Base-by-base conservation (phyloP, 1,140 invertebrate genomes). In the Bombus haemorrhoidalis region DNA sequence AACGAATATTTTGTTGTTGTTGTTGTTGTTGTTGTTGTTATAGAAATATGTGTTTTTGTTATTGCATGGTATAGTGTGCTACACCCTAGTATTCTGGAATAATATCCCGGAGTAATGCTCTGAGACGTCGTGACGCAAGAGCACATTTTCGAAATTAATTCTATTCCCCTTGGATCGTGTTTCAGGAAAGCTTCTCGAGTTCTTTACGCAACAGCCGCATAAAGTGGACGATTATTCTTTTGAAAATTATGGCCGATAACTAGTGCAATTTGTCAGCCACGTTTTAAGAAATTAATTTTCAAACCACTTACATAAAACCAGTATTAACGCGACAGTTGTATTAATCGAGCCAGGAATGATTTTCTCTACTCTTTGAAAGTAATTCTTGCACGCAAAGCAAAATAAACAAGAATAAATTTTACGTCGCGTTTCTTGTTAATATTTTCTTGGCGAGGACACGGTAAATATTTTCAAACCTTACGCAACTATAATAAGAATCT, bases 71-170 rank as follows among this genome's bases (percentile, higher is more conserved):
- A 41, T 43, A 64, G 5, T 28, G 28, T 15, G 13, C 15, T 22
- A 73, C 41, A 22, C 9, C 28, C 15, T 53, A 22, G 68, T 39
- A 69, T 39, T 69, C 22, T 13, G 22, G 15, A 28, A 73, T 47
- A 73, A 47, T 73, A 43, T 73, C n/a, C n/a, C 22, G n/a, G 8
- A 8, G 41, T 73, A 43, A 73, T 47, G 25, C 34, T n/a, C 72
- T 32, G n/a, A 73, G 5, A 43, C 15, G n/a, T 22, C n/a, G 41
- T 47, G 41, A 41, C 34, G 68, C 34, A 39, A 39, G 68, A 69
- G 68, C 15, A 73, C 72, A 73, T 73, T 73, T 73, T 41, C 39
- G 15, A 73, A 73, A 73, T 73, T 73, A 73, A 73, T 73, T 73
- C 18, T 47, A 47, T 47, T 73, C 72, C 41, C 18, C n/a, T 53